These are phyloP conservation scores for Chloromyia formosa DNA, from an alignment of 2,888 invertebrate species.

Conservation along the genomic window DNA sequence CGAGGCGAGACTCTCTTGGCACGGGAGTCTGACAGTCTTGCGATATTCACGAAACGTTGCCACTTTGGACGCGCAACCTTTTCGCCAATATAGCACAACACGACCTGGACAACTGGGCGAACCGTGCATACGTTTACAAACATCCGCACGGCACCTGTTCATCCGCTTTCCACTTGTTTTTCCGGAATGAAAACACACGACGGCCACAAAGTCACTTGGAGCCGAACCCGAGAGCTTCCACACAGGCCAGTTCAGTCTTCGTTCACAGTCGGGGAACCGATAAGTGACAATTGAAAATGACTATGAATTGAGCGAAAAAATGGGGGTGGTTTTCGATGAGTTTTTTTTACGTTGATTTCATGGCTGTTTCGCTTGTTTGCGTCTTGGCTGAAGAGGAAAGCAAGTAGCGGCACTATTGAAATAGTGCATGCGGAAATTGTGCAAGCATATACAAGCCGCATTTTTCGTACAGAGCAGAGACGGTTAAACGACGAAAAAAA, in stretches of 20 bases:
- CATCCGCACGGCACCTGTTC: constrained; percentile 38
- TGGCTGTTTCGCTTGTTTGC: no score
- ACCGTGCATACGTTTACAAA: background rate
- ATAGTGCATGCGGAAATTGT: no score
- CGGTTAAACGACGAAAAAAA: no score
- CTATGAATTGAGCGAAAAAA: constrained; percentile 20
- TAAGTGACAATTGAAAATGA: constrained; percentile 37
- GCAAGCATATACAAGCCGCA: no score
- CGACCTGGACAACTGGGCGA: background rate
- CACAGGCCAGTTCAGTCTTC: no score
- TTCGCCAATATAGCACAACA: constrained; percentile 3
- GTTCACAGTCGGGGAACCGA: constrained; percentile 7
- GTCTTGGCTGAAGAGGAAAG: no score
- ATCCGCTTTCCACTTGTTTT: constrained; percentile 29
- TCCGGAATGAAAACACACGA: constrained; percentile 26
- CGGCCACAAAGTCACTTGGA: constrained; percentile 10
- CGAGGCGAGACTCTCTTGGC: background rate
- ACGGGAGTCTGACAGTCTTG: background rate
- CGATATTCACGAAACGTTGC: background rate
- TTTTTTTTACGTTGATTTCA: no score
- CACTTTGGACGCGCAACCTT: background rate
- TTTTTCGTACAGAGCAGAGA: no score
- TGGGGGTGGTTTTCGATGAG: no score
- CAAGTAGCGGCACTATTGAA: no score
- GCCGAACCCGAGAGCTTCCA: constrained; percentile 10